These are phyloP conservation scores for Nannoperca australis DNA, from an alignment of 2,797 vertebrate species.

Conservation along the genomic window DNA sequence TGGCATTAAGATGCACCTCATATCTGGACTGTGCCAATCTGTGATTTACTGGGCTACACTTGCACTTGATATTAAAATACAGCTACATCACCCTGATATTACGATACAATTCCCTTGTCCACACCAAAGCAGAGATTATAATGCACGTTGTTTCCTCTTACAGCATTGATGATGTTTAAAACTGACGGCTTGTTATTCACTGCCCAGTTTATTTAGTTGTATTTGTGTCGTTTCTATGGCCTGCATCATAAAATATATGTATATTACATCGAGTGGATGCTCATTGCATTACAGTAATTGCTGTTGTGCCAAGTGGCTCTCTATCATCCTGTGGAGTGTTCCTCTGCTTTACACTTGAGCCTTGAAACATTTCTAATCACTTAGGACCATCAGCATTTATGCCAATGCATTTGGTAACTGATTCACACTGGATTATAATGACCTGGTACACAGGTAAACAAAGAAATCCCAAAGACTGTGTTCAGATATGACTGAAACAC, in stretches of 20 bases:
- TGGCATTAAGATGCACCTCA: not conserved
- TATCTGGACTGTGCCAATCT: not conserved
- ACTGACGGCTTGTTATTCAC: constrained; percentile 3
- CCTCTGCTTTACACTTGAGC: constrained; percentile 35
- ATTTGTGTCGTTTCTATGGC: constrained; percentile 3
- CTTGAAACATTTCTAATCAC: constrained; percentile 12
- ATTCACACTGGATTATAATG: not conserved
- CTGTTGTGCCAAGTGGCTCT: constrained; percentile 6
- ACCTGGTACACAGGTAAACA: not conserved
- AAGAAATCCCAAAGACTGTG: not conserved
- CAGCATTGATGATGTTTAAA: constrained; percentile 13
- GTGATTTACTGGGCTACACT: constrained; percentile 15
- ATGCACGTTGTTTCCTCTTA: not conserved
- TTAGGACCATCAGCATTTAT: not conserved
- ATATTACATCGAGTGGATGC: not conserved
- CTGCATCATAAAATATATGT: not conserved
- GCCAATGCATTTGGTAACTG: not conserved
- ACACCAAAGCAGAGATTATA: constrained; percentile 13
- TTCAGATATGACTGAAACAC: too few relatives aligned
- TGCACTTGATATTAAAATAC: constrained; percentile 17
- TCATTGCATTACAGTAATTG: constrained; percentile 23
- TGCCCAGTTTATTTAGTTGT: constrained; percentile 4
- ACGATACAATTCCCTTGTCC: not conserved
- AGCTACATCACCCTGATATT: not conserved
- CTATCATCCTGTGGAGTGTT: constrained; percentile 22